phyloP scores from a whole-genome alignment of 2,888 invertebrate species.

The Tricholauxania praeusta region DNA sequence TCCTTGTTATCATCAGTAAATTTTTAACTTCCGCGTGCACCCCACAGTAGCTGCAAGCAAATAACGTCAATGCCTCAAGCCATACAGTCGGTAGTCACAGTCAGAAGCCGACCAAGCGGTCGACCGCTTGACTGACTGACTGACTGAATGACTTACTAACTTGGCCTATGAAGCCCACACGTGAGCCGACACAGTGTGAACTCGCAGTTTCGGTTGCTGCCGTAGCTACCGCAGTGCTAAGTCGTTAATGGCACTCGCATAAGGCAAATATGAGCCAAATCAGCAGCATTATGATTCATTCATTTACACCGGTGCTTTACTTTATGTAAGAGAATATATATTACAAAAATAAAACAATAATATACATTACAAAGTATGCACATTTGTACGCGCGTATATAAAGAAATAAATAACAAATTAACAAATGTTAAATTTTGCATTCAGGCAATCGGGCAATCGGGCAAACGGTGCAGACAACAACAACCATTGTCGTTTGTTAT shows the following conservation, averaged over 20 bases:
- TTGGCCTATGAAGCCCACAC: slow-evolving; percentile 15
- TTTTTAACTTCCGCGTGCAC: background rate
- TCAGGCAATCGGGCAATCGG: slow-evolving; percentile 10
- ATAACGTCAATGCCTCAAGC: slow-evolving; percentile 2
- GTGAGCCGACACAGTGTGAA: slow-evolving; percentile 11
- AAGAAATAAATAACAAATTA: slow-evolving; percentile 16
- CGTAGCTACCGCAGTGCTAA: slow-evolving; percentile 8
- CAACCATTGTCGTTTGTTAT: too few relatives aligned
- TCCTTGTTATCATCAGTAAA: background rate
- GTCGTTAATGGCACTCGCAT: background rate
- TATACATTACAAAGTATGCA: background rate
- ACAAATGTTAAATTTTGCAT: slow-evolving; percentile 23
- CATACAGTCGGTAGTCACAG: background rate
- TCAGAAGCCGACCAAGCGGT: background rate
- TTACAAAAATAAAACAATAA: background rate
- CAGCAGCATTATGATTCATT: slow-evolving; percentile 34
- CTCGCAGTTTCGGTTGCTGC: background rate
- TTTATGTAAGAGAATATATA: slow-evolving; percentile 6
- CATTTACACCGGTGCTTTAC: slow-evolving; percentile 32
- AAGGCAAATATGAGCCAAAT: too few relatives aligned
- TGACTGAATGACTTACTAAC: background rate
- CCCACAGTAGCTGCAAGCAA: background rate
- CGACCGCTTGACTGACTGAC: slow-evolving; percentile 1
- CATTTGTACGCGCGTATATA: background rate
- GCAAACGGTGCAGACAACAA: background rate